Evolutionary conservation across 2,113 vertebrate genomes (phyloP).

Genomic region (Centropus unirufus): DNA sequence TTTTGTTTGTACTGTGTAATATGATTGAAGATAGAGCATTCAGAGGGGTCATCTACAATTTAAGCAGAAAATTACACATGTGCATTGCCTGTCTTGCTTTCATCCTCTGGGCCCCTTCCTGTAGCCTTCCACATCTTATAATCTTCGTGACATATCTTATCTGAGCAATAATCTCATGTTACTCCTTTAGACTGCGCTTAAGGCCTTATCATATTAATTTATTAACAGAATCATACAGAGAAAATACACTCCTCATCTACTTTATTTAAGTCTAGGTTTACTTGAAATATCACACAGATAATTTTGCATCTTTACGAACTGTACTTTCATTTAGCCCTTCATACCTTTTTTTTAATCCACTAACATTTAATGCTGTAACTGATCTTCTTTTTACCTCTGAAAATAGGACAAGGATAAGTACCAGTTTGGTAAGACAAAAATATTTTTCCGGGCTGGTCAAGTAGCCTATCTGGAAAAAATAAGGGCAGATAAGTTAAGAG

Average conservation of each 20-base stretch:
- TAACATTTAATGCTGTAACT: slow-evolving; percentile 37
- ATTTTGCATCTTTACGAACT: slow-evolving; percentile 52
- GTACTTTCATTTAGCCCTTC: slow-evolving; percentile 49
- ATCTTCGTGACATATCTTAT: background rate
- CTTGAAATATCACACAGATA: slow-evolving; percentile 17
- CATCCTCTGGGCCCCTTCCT: background rate
- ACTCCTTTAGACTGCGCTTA: slow-evolving; percentile 20
- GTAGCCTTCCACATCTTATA: background rate
- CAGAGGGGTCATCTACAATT: background rate
- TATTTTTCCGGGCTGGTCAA: slow-evolving; percentile 98
- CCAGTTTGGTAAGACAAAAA: slow-evolving; percentile 99
- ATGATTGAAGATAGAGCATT: background rate
- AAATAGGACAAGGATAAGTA: slow-evolving; percentile 97
- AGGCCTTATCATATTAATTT: slow-evolving; percentile 13
- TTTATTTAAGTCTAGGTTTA: slow-evolving; percentile 41
- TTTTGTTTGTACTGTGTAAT: background rate
- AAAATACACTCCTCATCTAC: slow-evolving; percentile 19
- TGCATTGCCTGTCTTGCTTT: background rate
- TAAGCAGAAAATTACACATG: background rate
- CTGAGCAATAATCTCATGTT: slow-evolving; percentile 17
- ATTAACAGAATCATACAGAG: background rate
- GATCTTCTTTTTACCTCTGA: slow-evolving; percentile 69
- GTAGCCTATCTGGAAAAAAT: slow-evolving; percentile 97
- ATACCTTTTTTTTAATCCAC: background rate
- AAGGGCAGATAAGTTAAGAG: slow-evolving; percentile 93